These are phyloP conservation scores for Oscheius sp. DNA, from an alignment of 1,140 invertebrate species.

Conservation along the genomic window DNA sequence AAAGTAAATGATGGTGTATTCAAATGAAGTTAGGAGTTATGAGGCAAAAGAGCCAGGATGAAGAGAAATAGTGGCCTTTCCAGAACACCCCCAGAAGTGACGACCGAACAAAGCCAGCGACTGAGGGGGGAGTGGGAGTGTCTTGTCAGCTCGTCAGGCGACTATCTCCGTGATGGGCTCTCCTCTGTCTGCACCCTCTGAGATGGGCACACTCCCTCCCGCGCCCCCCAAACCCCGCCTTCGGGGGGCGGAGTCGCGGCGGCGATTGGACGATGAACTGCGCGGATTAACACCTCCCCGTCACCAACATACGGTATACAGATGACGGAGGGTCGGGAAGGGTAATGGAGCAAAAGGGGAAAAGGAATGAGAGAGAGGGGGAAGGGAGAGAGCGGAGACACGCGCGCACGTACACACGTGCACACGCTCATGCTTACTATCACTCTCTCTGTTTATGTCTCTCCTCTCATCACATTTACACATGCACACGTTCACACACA, in stretches of 20 bases:
- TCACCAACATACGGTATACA: slow-evolving; percentile 3
- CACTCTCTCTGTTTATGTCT: neutral
- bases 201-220: neutral
- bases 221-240: neutral
- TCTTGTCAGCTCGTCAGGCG: neutral
- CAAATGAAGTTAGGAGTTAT: neutral
- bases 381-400: neutral
- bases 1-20: neutral
- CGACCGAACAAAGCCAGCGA: neutral
- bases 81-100: neutral
- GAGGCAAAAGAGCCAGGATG: neutral
- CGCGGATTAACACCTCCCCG: slow-evolving; percentile 4
- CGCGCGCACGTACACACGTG: no score
- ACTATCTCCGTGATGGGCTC: slow-evolving; percentile 4
- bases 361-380: neutral
- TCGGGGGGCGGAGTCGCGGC: neutral
- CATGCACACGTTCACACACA: neutral
- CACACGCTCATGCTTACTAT: no score
- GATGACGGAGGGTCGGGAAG: neutral
- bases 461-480: neutral
- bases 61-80: neutral
- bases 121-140: neutral
- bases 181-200: neutral
- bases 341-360: neutral
- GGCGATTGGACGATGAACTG: slow-evolving; percentile 4